phyloP scores from a whole-genome alignment of 2,888 invertebrate species.

The Periphyllus acericola region DNA sequence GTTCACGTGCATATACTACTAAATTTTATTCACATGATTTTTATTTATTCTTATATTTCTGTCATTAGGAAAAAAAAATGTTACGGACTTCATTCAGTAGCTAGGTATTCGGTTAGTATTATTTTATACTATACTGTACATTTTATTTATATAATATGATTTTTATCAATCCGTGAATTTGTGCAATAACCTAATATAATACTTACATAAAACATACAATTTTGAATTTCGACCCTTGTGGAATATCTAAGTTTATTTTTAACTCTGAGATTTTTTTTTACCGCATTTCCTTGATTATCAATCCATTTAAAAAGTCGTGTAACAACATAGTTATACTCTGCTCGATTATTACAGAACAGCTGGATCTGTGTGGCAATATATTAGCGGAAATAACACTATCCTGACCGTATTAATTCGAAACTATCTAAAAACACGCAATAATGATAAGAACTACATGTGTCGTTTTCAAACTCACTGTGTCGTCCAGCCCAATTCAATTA shows the following conservation, averaged over 20 bases:
- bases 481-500: conserved; percentile 46
- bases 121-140: too few relatives aligned
- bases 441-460: conserved; percentile 61
- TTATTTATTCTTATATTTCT: too few relatives aligned
- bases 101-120: too few relatives aligned
- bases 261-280: not conserved
- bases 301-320: not conserved
- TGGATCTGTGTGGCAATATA: not conserved
- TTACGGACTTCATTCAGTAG: too few relatives aligned
- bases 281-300: not conserved
- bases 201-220: not conserved
- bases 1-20: too few relatives aligned
- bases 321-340: not conserved
- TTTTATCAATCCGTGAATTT: too few relatives aligned
- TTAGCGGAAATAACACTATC: conserved; percentile 44
- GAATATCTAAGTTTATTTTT: not conserved
- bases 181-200: too few relatives aligned
- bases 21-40: too few relatives aligned
- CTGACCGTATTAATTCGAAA: conserved; percentile 46
- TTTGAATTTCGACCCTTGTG: not conserved
- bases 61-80: too few relatives aligned
- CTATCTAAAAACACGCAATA: conserved; percentile 60
- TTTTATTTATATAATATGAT: too few relatives aligned
- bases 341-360: not conserved
- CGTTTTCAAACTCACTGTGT: conserved; percentile 18